These are phyloP conservation scores for Trypoxylus dichotomus DNA, from an alignment of 1,140 invertebrate species.

Conservation along the genomic window DNA sequence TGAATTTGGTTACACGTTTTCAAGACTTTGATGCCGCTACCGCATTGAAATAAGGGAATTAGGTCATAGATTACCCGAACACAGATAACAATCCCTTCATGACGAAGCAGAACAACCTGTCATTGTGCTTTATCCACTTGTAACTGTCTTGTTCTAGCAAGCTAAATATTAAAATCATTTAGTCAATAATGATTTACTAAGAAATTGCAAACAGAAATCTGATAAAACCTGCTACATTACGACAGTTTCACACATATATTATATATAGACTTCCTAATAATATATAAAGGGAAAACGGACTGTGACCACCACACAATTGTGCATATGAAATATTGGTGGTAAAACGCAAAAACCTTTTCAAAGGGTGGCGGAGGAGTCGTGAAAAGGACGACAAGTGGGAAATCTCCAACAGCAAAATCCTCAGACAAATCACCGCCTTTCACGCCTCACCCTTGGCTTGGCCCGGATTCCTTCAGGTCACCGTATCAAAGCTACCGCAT, in stretches of 20 bases:
- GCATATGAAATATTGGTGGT: background rate
- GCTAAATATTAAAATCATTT: no score
- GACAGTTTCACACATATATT: background rate
- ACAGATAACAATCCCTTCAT: no score
- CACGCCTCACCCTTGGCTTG: background rate
- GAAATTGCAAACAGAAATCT: background rate
- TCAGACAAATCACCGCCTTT: background rate
- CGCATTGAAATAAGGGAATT: no score
- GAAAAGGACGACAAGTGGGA: background rate
- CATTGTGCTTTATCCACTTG: no score
- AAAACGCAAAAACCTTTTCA: background rate
- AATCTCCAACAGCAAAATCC: background rate
- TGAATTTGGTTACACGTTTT: no score
- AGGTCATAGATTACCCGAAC: no score
- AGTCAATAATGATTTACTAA: background rate
- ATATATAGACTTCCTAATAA: background rate
- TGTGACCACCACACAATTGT: background rate
- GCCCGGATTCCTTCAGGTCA: background rate
- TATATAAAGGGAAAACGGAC: background rate
- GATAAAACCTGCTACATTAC: background rate
- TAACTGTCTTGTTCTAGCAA: no score
- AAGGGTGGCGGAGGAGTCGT: background rate
- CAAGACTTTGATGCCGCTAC: no score
- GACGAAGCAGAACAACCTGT: no score
- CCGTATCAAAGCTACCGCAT: background rate